A percentile compares a stretch with the other conserved stretches of the same genome.
Evolutionary conservation across 2,113 vertebrate genomes (phyloP).

Genomic region (Willisornis vidua): DNA sequence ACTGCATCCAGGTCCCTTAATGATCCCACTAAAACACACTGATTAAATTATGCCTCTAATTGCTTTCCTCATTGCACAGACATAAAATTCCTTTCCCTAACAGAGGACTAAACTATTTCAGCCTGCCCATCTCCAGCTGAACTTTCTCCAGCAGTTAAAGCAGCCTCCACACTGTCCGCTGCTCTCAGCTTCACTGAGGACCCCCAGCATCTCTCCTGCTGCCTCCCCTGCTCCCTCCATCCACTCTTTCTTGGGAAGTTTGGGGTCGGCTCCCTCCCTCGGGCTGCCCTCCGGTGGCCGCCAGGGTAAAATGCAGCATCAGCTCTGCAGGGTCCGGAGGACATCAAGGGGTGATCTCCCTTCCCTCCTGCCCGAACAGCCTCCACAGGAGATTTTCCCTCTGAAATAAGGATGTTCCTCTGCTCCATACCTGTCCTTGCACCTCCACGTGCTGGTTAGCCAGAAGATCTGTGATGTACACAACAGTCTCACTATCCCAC

Average conservation of each 20-base stretch:
- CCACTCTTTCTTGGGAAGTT: background rate
- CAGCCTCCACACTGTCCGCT: background rate
- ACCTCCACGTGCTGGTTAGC: too few relatives aligned
- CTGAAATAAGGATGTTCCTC: background rate
- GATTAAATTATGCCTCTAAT: constrained; percentile 49
- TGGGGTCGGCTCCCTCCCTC: constrained; percentile 53
- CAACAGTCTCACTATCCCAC: rapidly evolving
- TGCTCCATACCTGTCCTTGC: background rate
- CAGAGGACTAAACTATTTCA: background rate
- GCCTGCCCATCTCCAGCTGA: constrained; percentile 1
- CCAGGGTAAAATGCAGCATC: constrained; percentile 14
- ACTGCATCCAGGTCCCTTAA: background rate
- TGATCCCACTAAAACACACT: background rate
- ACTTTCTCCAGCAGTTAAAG: background rate
- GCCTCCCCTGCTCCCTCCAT: background rate
- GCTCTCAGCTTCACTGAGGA: background rate
- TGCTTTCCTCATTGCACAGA: background rate
- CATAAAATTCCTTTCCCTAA: background rate
- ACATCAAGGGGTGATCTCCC: rapidly evolving
- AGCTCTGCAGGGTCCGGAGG: background rate
- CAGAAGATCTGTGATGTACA: background rate
- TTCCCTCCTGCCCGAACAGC: background rate
- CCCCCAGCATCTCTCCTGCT: background rate
- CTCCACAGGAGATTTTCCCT: background rate
- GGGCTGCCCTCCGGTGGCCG: constrained; percentile 77